Conservation (phyloP, 64 coral and sea anemone species). For the Montipora foliosa region DNA sequence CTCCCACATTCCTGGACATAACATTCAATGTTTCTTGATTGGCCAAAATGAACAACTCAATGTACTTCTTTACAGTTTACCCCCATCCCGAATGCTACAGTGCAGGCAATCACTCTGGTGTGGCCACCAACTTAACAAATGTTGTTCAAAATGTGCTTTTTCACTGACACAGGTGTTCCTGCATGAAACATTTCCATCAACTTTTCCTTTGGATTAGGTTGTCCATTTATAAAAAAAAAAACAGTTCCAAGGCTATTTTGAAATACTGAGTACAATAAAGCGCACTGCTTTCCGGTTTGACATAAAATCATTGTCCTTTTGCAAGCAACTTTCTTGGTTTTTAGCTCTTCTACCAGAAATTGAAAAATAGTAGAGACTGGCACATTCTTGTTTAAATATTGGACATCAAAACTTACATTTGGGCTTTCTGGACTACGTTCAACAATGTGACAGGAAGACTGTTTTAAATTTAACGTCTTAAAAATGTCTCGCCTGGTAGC, state of each 20-base stretch:
- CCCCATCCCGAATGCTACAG: neutral
- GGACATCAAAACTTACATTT: slow-evolving; percentile 13
- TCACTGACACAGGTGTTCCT: neutral
- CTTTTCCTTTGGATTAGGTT: neutral
- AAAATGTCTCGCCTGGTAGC: slow-evolving; percentile 54
- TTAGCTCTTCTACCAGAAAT: no score
- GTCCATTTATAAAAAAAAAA: neutral
- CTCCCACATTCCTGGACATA: no score
- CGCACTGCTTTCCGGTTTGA: neutral
- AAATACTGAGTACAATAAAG: neutral
- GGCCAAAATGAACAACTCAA: no score
- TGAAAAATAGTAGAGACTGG: slow-evolving; percentile 16
- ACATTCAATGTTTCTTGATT: no score
- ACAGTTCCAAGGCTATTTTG: neutral
- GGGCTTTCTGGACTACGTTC: slow-evolving; percentile 45
- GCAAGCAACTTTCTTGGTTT: neutral
- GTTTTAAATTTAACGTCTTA: slow-evolving; percentile 25
- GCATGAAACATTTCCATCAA: neutral
- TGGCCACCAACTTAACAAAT: neutral
- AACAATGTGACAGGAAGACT: neutral
- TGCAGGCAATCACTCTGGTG: neutral
- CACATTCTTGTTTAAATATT: slow-evolving; percentile 47
- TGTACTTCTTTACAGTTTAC: neutral
- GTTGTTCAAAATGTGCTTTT: neutral
- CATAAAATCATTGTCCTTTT: neutral